These are phyloP conservation scores for Torymus aiolomorphi DNA, from an alignment of 2,888 invertebrate genomes.

Conservation along the genomic window DNA sequence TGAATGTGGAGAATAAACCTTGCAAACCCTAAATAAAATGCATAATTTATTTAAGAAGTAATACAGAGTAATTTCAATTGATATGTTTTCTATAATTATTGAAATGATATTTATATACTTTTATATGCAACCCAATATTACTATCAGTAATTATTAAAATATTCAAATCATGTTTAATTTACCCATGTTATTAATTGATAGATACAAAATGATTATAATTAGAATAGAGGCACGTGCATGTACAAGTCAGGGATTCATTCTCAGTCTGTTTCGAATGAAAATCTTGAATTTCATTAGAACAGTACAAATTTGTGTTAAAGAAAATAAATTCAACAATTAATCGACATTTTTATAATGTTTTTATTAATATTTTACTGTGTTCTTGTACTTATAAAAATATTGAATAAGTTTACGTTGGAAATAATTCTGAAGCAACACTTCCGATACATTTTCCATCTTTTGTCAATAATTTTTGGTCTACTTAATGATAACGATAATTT, in stretches of 20 bases:
- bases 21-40: too few relatives aligned
- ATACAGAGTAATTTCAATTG: conserved; percentile 1
- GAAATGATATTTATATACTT: conserved; percentile 9
- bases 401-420: conserved; percentile 55
- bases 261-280: conserved; percentile 15
- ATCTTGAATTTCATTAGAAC: background rate
- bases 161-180: too few relatives aligned
- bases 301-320: conserved; percentile 28
- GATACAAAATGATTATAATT: conserved; percentile 9
- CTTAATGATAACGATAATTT: conserved; percentile 44
- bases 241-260: conserved; percentile 49
- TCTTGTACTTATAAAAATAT: conserved; percentile 59
- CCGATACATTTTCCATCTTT: conserved; percentile 48
- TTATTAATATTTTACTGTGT: conserved; percentile 54
- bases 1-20: too few relatives aligned
- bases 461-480: conserved; percentile 53
- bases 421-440: conserved; percentile 55
- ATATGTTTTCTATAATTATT: background rate
- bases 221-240: background rate
- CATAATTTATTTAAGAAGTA: background rate
- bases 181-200: background rate
- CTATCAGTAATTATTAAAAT: too few relatives aligned
- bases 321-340: conserved; percentile 14
- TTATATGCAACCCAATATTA: background rate
- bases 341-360: conserved; percentile 49